Evolutionary conservation across 2,113 vertebrate species (phyloP).

Genomic region (Calypte anna): DNA sequence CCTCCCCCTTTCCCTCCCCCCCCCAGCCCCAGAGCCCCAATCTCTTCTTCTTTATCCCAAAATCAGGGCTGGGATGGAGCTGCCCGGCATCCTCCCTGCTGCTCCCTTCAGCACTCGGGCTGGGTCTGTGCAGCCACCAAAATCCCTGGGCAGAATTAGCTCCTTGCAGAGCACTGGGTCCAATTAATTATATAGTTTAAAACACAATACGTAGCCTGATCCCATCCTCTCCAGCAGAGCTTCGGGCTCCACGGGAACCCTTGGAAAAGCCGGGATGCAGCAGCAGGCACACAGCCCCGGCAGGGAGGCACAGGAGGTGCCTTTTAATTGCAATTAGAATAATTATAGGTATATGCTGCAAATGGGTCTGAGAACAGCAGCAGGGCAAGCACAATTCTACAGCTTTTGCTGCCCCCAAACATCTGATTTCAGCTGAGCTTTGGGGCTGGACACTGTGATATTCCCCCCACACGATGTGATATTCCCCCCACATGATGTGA

Average conservation of each 20-base stretch:
- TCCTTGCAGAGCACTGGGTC: constrained; percentile 9
- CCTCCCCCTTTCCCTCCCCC: neutral
- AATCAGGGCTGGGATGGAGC: fast-evolving
- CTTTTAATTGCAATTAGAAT: neutral
- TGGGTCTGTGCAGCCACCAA: neutral
- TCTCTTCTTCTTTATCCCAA: neutral
- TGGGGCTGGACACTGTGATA: neutral
- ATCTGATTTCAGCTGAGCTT: neutral
- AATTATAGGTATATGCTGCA: neutral
- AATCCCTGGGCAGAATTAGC: neutral
- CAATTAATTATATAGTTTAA: constrained; percentile 27
- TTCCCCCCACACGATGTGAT: fast-evolving
- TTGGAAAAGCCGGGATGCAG: fast-evolving
- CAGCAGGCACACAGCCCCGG: neutral
- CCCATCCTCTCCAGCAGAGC: constrained; percentile 2
- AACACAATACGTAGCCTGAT: neutral
- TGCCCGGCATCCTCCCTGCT: neutral
- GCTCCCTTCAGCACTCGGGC: neutral
- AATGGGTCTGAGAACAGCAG: neutral
- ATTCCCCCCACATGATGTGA: too few relatives aligned
- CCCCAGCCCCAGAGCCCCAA: neutral
- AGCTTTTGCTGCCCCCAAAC: neutral
- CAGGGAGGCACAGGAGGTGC: fast-evolving
- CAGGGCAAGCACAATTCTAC: fast-evolving
- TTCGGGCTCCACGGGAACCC: neutral